Percentiles rank a stretch among this genome's conserved stretches.
phyloP scores from a whole-genome alignment of 2,113 vertebrate species.

The Paralichthys olivaceus region DNA sequence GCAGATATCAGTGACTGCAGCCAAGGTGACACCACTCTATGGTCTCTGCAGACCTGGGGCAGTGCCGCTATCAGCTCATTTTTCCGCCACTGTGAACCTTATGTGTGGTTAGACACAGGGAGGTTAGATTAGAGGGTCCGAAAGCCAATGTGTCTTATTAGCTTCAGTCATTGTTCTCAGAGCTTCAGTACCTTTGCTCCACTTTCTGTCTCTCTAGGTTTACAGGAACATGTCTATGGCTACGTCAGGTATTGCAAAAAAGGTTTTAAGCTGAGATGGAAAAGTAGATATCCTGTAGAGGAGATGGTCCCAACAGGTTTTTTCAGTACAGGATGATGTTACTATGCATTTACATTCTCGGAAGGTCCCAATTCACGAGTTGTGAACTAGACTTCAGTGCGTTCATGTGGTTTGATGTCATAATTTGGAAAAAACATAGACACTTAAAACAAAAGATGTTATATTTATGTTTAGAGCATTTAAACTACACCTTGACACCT shows the following conservation, averaged over 20 bases:
- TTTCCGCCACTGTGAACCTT: constrained; percentile 49
- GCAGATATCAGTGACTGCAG: constrained; percentile 68
- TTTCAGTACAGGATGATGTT: neutral
- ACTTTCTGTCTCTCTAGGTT: neutral
- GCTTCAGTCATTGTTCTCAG: neutral
- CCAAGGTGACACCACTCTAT: constrained; percentile 72
- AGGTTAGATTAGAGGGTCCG: constrained; percentile 36
- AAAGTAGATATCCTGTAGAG: neutral
- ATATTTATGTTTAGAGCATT: neutral
- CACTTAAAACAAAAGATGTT: neutral
- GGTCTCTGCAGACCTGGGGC: constrained; percentile 45
- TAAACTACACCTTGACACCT: neutral
- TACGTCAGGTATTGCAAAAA: neutral
- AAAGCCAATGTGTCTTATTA: constrained; percentile 42
- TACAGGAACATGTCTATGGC: neutral
- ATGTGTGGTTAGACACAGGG: constrained; percentile 46
- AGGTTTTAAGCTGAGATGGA: neutral
- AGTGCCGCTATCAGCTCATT: constrained; percentile 39
- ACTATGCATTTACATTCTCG: neutral
- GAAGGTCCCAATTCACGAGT: no score
- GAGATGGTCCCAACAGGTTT: neutral
- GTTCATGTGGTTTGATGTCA: no score
- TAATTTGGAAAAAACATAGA: neutral
- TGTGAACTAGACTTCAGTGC: no score
- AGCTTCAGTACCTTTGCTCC: constrained; percentile 6